phyloP scores from a whole-genome alignment of 2,113 vertebrate genomes.

The Seriola dumerili region DNA sequence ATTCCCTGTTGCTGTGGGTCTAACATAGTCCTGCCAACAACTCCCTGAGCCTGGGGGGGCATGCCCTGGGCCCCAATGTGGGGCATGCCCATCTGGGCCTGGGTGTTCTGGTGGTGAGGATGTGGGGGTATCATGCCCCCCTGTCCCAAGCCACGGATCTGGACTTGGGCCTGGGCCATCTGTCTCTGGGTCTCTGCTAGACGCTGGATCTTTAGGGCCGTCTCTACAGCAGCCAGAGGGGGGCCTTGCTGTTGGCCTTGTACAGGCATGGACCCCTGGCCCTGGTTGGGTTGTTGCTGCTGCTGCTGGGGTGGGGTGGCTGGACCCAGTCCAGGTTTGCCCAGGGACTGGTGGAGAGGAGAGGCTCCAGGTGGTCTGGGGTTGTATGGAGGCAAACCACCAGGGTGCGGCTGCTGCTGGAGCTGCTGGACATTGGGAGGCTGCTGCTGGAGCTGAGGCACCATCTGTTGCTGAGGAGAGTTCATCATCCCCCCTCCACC shows the following conservation, averaged over 20 bases:
- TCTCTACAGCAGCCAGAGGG: slow-evolving; percentile 94
- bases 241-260: slow-evolving; percentile 86
- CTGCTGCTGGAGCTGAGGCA: slow-evolving; percentile 89
- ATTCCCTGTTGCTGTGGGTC: slow-evolving; percentile 83
- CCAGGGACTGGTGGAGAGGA: slow-evolving; percentile 89
- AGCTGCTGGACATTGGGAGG: slow-evolving; percentile 84
- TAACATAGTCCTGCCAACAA: slow-evolving; percentile 80
- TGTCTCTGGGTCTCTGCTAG: slow-evolving; percentile 95
- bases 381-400: slow-evolving; percentile 86
- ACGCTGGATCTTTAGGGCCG: slow-evolving; percentile 96
- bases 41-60: slow-evolving; percentile 80
- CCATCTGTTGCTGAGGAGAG: slow-evolving; percentile 82
- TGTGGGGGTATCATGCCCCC: slow-evolving; percentile 88
- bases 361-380: slow-evolving; percentile 89
- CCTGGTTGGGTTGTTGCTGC: slow-evolving; percentile 82
- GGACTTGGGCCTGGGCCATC: slow-evolving; percentile 88
- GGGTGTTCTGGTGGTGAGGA: slow-evolving; percentile 87
- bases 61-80: slow-evolving; percentile 87
- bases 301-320: slow-evolving; percentile 90
- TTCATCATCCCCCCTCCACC: slow-evolving; percentile 80
- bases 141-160: slow-evolving; percentile 85
- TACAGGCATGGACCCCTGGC: slow-evolving; percentile 73
- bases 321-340: slow-evolving; percentile 93
- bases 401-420: slow-evolving; percentile 76
- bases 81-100: slow-evolving; percentile 90